Base-by-base conservation (phyloP, 2,797 vertebrate species). In the Enteromius treurensis region DNA sequence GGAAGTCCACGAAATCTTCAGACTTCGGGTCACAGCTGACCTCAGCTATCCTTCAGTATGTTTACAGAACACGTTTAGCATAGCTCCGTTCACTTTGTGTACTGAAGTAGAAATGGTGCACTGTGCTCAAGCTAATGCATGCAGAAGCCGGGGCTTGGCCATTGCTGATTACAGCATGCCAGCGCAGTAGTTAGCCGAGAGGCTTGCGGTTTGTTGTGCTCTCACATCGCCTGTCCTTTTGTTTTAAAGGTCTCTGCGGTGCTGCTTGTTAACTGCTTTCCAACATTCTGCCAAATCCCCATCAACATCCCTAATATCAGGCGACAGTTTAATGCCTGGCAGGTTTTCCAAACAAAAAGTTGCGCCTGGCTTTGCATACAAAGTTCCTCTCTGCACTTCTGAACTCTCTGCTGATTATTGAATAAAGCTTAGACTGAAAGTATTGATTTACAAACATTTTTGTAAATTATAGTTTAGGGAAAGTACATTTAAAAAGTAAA, bases 251-350 rank as follows among this genome's bases (percentile, higher is more conserved):
- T 80, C 79, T 62, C 53, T 45, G 53, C 11, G 17, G 13, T 67
- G 13, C 37, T 51, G 17, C 69, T 74, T 84, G 55, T 82, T 53
- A 77, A 60, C 60, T 37, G 34, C 67, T 70, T 71, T 78, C 17
- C 17, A 67, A 32, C 49, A 47, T 77, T 78, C 37, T 74, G 60
- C 68, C 79, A 71, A 71, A 42, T 60, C 29, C 23, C 26, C 68
- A 70, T 80, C 37, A 29, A 70, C 79, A 55, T 58, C 53, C 53
- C 53, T 62, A 80, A 80, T 80, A 80, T 60, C 68, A 23, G 55
- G 26, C 3, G 79, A 55, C 79, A 45, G 37, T 71, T 58, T 32
- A 71, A 71, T 80, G 51, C 67, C 79, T 60, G 49, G 69, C 67
- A 58, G 79, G 8, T 26, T 58, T 55, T 80, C 51, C 37, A n/a